Evolutionary conservation across 2,888 invertebrate species (phyloP).

Genomic region (Cremastinae sp.): DNA sequence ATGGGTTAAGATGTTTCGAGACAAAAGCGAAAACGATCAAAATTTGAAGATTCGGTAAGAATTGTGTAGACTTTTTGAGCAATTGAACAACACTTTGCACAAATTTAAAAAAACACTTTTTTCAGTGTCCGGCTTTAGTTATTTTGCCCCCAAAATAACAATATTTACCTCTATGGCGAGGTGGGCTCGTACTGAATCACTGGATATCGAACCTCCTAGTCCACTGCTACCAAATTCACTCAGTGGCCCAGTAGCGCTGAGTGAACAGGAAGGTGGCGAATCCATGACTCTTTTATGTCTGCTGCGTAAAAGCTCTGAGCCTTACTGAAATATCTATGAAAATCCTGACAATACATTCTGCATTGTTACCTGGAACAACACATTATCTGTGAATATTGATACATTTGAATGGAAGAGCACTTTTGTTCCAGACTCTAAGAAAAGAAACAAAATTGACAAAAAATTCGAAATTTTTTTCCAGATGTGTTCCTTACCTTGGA

Average conservation of each 20-base stretch:
- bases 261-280: constrained; percentile 88
- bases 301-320: constrained; percentile 28
- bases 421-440: no score
- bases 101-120: no score
- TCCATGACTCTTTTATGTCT: constrained; percentile 82
- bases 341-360: constrained; percentile 69
- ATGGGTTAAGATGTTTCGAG: no score
- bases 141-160: constrained; percentile 28
- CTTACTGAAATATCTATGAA: constrained; percentile 62
- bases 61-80: no score
- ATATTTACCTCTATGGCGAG: constrained; percentile 84
- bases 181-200: constrained; percentile 86
- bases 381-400: not conserved
- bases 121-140: not conserved
- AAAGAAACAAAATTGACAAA: no score
- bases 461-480: not conserved
- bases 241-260: constrained; percentile 87
- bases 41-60: not conserved
- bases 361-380: constrained; percentile 70
- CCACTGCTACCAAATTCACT: constrained; percentile 89
- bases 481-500: constrained; percentile 67
- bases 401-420: not conserved
- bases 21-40: not conserved
- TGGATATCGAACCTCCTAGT: constrained; percentile 88
- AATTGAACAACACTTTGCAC: no score